These are phyloP conservation scores for Diorhabda elongata DNA, from an alignment of 1,140 invertebrate species.

Conservation along the genomic window DNA sequence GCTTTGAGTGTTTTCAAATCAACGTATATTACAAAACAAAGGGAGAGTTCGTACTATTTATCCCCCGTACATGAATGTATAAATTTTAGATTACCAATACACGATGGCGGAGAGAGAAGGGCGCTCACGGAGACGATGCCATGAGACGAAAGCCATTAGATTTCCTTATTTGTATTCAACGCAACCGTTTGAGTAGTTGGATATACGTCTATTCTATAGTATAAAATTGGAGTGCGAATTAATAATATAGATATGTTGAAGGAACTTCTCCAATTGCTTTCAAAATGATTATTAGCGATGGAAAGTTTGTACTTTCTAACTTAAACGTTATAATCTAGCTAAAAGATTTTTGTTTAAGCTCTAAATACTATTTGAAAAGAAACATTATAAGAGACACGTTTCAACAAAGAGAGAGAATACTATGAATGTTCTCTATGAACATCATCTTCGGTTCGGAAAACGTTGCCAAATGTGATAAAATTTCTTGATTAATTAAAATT, in stretches of 20 bases:
- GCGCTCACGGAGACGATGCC: neutral
- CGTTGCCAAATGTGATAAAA: too few species aligned
- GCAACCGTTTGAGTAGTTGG: neutral
- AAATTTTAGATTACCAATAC: slow-evolving; percentile 3
- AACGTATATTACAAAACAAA: neutral
- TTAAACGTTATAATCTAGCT: too few species aligned
- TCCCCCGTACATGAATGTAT: neutral
- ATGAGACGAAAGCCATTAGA: neutral
- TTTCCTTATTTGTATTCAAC: slow-evolving; percentile 2
- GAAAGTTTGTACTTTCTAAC: too few species aligned
- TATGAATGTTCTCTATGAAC: too few species aligned
- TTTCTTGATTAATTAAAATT: too few species aligned
- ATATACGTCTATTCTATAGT: slow-evolving; percentile 2
- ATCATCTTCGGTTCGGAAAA: too few species aligned
- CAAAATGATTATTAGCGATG: neutral
- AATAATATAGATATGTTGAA: neutral
- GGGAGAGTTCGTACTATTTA: neutral
- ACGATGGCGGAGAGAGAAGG: neutral
- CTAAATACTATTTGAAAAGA: too few species aligned
- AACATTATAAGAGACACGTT: too few species aligned
- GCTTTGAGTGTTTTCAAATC: neutral
- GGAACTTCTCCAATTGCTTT: neutral
- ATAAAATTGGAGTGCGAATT: neutral
- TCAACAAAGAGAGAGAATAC: too few species aligned
- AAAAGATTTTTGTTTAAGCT: too few species aligned